Base-by-base conservation (phyloP, 2,113 vertebrate genomes). In the Nycticebus coucang region DNA sequence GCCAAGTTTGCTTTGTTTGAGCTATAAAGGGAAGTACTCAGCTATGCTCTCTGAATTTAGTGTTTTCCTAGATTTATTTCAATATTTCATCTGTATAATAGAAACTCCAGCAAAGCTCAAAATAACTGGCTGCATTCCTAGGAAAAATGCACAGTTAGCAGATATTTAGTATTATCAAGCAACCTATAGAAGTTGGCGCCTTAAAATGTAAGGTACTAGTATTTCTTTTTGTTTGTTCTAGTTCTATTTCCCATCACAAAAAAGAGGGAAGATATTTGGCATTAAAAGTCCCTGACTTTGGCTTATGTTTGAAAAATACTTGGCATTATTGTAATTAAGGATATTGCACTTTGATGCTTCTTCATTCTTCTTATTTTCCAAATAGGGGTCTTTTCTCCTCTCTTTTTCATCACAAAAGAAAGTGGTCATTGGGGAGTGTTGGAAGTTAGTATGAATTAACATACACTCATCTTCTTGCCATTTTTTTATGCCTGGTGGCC, bases 261-360 rank as follows among this genome's bases (percentile, higher is more conserved):
- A 95, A 74, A 85, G 87, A 95, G 87, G 72, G 69, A 75, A 82
- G 66, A 80, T 74, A 89, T 74, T 98, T 89, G 94, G 88, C 94
- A 95, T 97, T 98, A 95, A 97, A 98, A 98, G 97, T 97, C 97
- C 94, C 97, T 93, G 91, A 96, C 80, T 97, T 98, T 66, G 87
- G 72, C 80, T 92, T 78, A 87, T 92, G 94, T 97, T 96, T 96
- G 97, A 97, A 97, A 97, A 97, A 98, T 97, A 95, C 97, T 98
- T 95, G 94, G 96, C 97, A 97, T 98, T 98, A 97, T 97, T 98
- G 80, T 98, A 98, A 98, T 98, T 98, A 98, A 97, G 94, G 91
- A 62, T 92, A 97, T 96, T 97, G 97, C 95, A 95, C 94, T 97
- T 91, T 88, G 97, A 95, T 96, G 97, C 85, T 96, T 93, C 95